phyloP scores from a whole-genome alignment of 1,140 invertebrate species.

The Anoplolepis gracilipes region DNA sequence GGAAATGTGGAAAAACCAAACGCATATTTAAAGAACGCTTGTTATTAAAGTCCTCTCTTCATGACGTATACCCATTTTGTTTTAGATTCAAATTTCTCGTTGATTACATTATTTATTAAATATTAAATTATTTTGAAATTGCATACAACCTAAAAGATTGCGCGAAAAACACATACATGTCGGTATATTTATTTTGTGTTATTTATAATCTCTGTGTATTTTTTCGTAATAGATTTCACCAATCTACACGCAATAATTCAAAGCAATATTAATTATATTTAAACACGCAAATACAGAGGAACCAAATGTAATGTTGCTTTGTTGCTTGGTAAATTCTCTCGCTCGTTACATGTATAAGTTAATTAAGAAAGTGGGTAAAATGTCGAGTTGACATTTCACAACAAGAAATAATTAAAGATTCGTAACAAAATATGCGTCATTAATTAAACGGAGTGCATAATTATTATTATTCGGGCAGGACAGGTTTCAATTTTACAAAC shows the following conservation, averaged over 20 bases:
- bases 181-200: not conserved
- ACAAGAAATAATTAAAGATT: slow-evolving; percentile 37
- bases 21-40: not conserved
- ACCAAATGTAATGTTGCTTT: not conserved
- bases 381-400: not conserved
- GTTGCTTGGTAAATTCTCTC: slow-evolving; percentile 16
- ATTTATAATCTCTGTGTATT: not conserved
- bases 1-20: not conserved
- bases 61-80: not conserved
- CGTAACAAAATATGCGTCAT: not conserved
- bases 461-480: not conserved
- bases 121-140: slow-evolving; percentile 29
- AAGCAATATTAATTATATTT: slow-evolving; percentile 4
- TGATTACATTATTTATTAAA: too few relatives aligned
- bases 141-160: not conserved
- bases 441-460: slow-evolving; percentile 24
- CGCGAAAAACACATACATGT: not conserved
- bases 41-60: not conserved
- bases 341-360: slow-evolving; percentile 31
- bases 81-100: slow-evolving; percentile 34
- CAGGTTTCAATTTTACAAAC: not conserved
- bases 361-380: slow-evolving; percentile 38
- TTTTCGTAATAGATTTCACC: not conserved
- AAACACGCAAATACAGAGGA: not conserved
- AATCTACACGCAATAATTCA: not conserved